A percentile compares a stretch with the other conserved stretches of the same genome.
phyloP scores from a whole-genome alignment of 2,797 vertebrate species.

The Nasua narica region DNA sequence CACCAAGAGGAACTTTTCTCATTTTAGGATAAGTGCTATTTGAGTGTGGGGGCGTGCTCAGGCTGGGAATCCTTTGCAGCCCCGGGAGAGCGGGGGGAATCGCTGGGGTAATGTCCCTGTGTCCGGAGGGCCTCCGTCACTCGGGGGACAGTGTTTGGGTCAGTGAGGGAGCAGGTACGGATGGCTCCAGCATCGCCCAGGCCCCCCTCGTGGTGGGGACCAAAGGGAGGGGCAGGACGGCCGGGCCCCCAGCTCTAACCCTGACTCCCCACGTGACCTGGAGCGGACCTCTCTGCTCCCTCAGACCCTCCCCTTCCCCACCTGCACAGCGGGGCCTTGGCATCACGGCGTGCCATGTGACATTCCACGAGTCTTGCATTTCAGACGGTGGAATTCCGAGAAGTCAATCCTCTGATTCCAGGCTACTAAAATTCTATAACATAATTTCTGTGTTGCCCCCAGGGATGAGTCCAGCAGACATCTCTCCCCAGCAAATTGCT shows the following conservation, averaged over 20 bases:
- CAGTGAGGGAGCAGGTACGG: not conserved
- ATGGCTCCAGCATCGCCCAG: fast-evolving
- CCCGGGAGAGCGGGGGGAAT: not conserved
- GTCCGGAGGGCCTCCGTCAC: not conserved
- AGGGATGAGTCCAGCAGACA: slow-evolving; percentile 19
- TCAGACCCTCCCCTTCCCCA: not conserved
- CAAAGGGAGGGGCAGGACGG: not conserved
- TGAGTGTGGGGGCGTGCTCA: not conserved
- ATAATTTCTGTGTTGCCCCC: slow-evolving; percentile 16
- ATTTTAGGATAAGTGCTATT: not conserved
- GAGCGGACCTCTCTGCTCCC: not conserved
- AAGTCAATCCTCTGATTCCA: not conserved
- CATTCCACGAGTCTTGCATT: not conserved
- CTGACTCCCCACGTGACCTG: fast-evolving
- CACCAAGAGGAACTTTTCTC: not conserved
- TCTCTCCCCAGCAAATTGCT: not conserved
- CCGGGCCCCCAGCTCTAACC: not conserved
- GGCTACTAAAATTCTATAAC: slow-evolving; percentile 42
- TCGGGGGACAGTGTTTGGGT: not conserved
- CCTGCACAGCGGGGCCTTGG: not conserved
- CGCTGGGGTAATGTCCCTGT: fast-evolving
- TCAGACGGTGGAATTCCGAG: not conserved
- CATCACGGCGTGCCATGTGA: not conserved
- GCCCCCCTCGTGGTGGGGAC: not conserved
- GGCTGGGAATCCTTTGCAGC: not conserved